Evolutionary conservation across 2,888 invertebrate species (phyloP).

Genomic region (Thumatha senex): DNA sequence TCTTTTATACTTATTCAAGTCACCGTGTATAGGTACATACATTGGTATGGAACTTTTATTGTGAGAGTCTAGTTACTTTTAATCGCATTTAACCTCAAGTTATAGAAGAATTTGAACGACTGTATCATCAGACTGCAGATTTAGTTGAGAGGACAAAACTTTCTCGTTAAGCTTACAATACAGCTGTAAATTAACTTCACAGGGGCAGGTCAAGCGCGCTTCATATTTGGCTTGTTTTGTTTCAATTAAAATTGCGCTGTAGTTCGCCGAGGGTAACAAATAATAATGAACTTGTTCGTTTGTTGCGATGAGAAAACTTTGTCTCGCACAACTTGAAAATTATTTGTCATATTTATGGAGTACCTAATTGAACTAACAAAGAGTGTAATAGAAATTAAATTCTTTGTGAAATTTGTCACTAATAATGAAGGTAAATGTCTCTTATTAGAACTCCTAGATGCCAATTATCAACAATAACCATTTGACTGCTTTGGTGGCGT

Average conservation of each 20-base stretch:
- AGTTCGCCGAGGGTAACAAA: constrained; percentile 61
- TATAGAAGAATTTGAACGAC: neutral
- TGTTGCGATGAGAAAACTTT: constrained; percentile 69
- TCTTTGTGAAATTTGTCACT: too few species aligned
- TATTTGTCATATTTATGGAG: constrained; percentile 44
- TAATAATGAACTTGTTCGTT: constrained; percentile 70
- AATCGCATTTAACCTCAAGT: neutral
- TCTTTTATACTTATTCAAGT: too few species aligned
- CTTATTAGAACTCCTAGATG: too few species aligned
- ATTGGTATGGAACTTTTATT: too few species aligned
- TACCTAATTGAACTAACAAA: too few species aligned
- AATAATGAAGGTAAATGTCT: too few species aligned
- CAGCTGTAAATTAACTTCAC: constrained; percentile 49
- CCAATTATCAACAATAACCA: too few species aligned
- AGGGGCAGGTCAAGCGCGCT: constrained; percentile 58
- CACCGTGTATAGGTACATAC: too few species aligned
- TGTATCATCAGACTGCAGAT: neutral
- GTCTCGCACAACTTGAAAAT: constrained; percentile 48
- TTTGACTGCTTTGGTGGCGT: too few species aligned
- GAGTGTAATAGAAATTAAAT: constrained; percentile 22
- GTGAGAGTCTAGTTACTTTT: too few species aligned
- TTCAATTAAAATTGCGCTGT: constrained; percentile 29
- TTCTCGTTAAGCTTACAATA: constrained; percentile 22
- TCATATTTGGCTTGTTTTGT: constrained; percentile 60
- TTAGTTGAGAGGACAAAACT: constrained; percentile 16